These are phyloP conservation scores for Ptyas mucosa DNA, from an alignment of 2,113 vertebrate genomes.

Conservation along the genomic window DNA sequence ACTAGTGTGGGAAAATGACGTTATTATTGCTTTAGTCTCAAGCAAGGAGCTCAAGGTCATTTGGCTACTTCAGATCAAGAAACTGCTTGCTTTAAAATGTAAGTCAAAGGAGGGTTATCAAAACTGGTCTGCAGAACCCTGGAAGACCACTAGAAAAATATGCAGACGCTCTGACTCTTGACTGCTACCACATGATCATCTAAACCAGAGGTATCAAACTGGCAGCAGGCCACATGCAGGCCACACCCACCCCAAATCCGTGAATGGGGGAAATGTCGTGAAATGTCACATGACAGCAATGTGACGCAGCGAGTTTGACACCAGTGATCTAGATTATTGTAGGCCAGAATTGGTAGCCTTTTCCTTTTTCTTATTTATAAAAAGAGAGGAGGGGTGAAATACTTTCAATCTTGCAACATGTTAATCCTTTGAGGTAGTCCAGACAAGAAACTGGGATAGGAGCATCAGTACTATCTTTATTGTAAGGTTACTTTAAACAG, in stretches of 20 bases:
- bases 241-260: too few relatives aligned
- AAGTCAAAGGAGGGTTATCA: conserved; percentile 36
- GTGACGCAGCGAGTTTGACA: too few relatives aligned
- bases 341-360: background rate
- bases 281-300: too few relatives aligned
- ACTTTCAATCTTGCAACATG: background rate
- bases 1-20: conserved; percentile 17
- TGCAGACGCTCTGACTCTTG: background rate
- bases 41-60: conserved; percentile 43
- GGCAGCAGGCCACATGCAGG: too few relatives aligned
- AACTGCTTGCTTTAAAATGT: conserved; percentile 43
- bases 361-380: background rate
- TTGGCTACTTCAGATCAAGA: conserved; percentile 50
- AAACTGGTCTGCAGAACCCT: background rate
- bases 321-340: background rate
- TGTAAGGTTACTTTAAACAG: background rate
- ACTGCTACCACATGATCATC: background rate
- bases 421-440: background rate
- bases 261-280: too few relatives aligned
- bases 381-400: background rate
- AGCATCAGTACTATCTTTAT: background rate
- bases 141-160: background rate
- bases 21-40: conserved; percentile 43
- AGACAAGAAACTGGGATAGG: background rate
- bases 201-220: background rate